Percentiles rank a stretch among this genome's conserved stretches.
phyloP scores from a whole-genome alignment of 2,888 invertebrate genomes.

The Ernsta delagoae region DNA sequence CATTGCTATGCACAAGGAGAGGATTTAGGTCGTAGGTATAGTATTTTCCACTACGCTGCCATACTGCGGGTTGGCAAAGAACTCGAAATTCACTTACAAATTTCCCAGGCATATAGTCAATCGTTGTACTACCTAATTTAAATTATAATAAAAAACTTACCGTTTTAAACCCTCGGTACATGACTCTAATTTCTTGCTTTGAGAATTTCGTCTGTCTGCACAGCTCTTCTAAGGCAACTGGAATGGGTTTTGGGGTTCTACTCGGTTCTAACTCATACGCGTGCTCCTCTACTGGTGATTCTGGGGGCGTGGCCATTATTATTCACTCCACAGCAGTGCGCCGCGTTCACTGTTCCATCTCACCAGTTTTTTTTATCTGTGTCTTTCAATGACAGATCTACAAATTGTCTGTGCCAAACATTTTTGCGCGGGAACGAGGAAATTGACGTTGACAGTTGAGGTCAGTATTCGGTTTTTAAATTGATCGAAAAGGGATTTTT shows the following conservation, averaged over 20 bases:
- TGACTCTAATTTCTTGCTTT: constrained; percentile 97
- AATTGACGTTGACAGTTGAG: constrained; percentile 26
- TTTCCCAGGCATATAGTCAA: too few species aligned
- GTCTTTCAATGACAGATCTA: constrained; percentile 22
- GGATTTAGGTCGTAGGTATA: too few species aligned
- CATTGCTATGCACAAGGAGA: too few species aligned
- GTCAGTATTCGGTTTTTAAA: constrained; percentile 1
- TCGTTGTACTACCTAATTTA: too few species aligned
- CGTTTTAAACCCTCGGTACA: constrained; percentile 99
- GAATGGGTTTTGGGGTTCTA: constrained; percentile 91
- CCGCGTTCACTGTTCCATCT: constrained; percentile 42
- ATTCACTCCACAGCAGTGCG: constrained; percentile 27
- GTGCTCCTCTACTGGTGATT: constrained; percentile 94
- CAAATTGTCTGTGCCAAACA: constrained; percentile 24
- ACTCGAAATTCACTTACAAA: too few species aligned
- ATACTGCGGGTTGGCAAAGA: too few species aligned
- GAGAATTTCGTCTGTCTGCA: constrained; percentile 98
- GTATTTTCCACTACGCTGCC: too few species aligned
- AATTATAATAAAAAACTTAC: constrained; percentile 74
- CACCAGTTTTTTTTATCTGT: constrained; percentile 37
- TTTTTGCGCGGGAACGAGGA: constrained; percentile 31
- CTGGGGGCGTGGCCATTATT: constrained; percentile 93
- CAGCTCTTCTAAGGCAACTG: constrained; percentile 95
- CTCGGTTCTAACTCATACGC: constrained; percentile 94
- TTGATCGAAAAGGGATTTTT: constrained; percentile 3